Percentiles rank a stretch among this genome's conserved stretches.
Evolutionary conservation across 1,140 invertebrate species (phyloP).

Genomic region (Daktulosphaira vitifoliae): DNA sequence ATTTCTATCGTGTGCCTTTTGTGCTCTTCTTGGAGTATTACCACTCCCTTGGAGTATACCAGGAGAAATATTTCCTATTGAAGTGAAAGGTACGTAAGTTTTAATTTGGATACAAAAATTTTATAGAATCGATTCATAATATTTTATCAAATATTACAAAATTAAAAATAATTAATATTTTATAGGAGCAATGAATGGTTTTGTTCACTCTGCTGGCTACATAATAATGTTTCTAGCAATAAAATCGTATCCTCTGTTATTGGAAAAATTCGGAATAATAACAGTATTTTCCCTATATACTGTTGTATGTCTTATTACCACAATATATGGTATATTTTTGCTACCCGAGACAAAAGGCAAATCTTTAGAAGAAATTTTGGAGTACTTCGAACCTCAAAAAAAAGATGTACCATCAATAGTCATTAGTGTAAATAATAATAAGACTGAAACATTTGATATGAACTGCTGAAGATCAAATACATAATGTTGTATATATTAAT

Average conservation of each 20-base stretch:
- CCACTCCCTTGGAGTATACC: background rate
- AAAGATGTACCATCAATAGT: too few species aligned
- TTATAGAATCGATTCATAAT: background rate
- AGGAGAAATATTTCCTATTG: background rate
- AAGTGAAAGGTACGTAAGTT: background rate
- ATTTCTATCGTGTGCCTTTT: background rate
- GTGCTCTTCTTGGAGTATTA: background rate
- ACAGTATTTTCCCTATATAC: background rate
- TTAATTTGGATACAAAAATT: background rate
- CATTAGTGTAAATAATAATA: too few species aligned
- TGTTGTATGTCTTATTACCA: background rate
- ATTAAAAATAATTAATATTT: too few species aligned
- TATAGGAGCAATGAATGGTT: background rate
- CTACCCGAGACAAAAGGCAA: conserved; percentile 7
- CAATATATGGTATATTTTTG: background rate
- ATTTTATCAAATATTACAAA: too few species aligned
- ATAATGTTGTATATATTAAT: too few species aligned
- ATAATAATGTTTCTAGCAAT: background rate
- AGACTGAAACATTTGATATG: too few species aligned
- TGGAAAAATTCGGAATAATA: background rate
- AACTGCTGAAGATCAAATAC: too few species aligned
- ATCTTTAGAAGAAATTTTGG: conserved; percentile 4
- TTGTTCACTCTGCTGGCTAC: background rate
- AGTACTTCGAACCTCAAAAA: background rate
- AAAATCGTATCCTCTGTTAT: background rate